Evolutionary conservation across 1,140 invertebrate genomes (phyloP).

Genomic region (Goniozus legneri): DNA sequence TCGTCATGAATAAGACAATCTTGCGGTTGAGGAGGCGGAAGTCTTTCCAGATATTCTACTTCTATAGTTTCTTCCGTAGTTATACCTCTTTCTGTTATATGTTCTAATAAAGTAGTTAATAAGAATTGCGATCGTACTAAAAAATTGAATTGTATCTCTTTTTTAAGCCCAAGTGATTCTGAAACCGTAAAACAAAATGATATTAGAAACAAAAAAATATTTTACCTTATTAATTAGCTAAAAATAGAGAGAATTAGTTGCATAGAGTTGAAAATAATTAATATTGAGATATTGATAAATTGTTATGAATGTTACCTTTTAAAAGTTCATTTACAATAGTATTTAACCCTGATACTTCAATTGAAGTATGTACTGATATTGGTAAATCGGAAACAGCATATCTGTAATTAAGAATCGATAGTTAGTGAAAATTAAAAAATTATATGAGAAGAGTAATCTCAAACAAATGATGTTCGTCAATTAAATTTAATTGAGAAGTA

Average conservation of each 20-base stretch:
- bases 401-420: slow-evolving; percentile 56
- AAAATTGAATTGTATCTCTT: slow-evolving; percentile 82
- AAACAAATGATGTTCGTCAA: too few relatives aligned
- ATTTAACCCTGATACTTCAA: slow-evolving; percentile 70
- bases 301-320: slow-evolving; percentile 54
- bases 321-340: slow-evolving; percentile 77
- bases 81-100: slow-evolving; percentile 64
- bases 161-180: slow-evolving; percentile 45
- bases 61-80: slow-evolving; percentile 77
- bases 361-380: slow-evolving; percentile 71
- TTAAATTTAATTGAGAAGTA: slow-evolving; percentile 4
- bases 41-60: slow-evolving; percentile 86
- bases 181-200: slow-evolving; percentile 15
- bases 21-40: slow-evolving; percentile 83
- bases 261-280: too few relatives aligned
- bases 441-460: too few relatives aligned
- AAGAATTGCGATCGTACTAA: slow-evolving; percentile 79
- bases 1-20: slow-evolving; percentile 92
- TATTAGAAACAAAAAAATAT: slow-evolving; percentile 10
- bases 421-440: slow-evolving; percentile 8
- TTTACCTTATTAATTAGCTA: neutral
- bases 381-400: slow-evolving; percentile 84
- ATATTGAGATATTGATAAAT: neutral
- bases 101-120: slow-evolving; percentile 64
- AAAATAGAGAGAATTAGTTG: too few relatives aligned